Conservation (phyloP, 2,113 vertebrate genomes). For the Bombycilla garrulus region DNA sequence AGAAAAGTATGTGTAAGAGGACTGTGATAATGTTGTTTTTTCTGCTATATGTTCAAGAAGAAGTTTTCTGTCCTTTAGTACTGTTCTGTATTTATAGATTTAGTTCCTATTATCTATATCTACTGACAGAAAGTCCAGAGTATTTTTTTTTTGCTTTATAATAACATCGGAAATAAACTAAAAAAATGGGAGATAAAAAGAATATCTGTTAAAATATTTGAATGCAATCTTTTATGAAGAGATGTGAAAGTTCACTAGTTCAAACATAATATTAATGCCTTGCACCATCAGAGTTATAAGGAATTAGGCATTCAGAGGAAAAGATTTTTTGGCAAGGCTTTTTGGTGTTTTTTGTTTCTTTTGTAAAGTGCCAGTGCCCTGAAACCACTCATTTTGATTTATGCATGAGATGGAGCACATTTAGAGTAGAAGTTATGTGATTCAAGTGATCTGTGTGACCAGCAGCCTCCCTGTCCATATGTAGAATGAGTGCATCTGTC, state of each 20-base stretch:
- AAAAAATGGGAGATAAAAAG: background rate
- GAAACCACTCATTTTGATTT: background rate
- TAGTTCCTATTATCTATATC: background rate
- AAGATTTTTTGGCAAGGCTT: background rate
- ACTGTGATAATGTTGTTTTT: background rate
- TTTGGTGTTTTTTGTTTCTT: background rate
- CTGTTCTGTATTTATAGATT: background rate
- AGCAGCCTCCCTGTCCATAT: background rate
- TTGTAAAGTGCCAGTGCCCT: background rate
- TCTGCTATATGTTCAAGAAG: background rate
- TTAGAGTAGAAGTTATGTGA: background rate
- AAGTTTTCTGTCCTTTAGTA: background rate
- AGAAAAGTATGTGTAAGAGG: background rate
- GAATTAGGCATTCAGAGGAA: background rate
- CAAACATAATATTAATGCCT: background rate
- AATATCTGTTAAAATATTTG: background rate
- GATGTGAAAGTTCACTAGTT: background rate
- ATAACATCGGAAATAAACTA: background rate
- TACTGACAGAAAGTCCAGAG: background rate
- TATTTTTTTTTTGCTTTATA: background rate
- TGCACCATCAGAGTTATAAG: background rate
- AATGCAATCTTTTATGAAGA: background rate
- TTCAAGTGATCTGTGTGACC: background rate
- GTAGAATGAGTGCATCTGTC: background rate
- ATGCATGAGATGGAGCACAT: background rate